Base-by-base conservation (phyloP, 2,888 invertebrate species). In the Parelbella ahira region DNA sequence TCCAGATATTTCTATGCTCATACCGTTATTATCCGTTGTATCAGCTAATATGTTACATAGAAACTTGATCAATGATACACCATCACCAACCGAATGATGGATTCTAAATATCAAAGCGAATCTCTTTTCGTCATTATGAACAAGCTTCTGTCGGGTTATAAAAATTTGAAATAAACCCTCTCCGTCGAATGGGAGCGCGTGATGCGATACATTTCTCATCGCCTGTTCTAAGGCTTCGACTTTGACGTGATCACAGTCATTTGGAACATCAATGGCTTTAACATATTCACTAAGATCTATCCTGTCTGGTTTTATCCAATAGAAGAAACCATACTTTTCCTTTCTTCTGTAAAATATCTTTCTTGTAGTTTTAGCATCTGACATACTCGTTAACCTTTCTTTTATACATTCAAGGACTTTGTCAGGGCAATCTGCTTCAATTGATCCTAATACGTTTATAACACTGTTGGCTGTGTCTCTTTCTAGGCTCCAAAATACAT, bases 1-100 rank as follows among this genome's bases (percentile, higher is more conserved):
- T 49, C 57, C 53, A 4, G 62, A 54, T 34, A 59, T 54, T 15
- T 21, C 51, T 34, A 10, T 48, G 23, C 25, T 51, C 51, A 24
- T 51, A 45, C 58, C 47, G n/a, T 51, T 54, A 27, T 68, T n/a
- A n/a, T n/a, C n/a, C n/a, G n/a, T n/a, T n/a, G n/a, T 56, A 50
- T 89, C 88, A 3, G 82, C 75, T 28, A 90, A 65, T 1, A 71
- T 64, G 51, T 84, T 74, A 44, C 88, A 65, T 6, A 90, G 59
- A 43, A 90, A 63, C 38, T 83, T 74, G 21, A 89, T 59, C 4
- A 90, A 57, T 2, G 89, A 80, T 0, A 86, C 77, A 1, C 90
- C 89, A 52, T 90, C 89, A 1, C 89, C 89, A 0, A 90, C 56
- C 2, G 88, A 73, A 60, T 90, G 90, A 57, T 90, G 89, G 37